Percentiles rank a stretch among this genome's conserved stretches.
Evolutionary conservation across 2,797 vertebrate genomes (phyloP).

Genomic region (Leuciscus waleckii): DNA sequence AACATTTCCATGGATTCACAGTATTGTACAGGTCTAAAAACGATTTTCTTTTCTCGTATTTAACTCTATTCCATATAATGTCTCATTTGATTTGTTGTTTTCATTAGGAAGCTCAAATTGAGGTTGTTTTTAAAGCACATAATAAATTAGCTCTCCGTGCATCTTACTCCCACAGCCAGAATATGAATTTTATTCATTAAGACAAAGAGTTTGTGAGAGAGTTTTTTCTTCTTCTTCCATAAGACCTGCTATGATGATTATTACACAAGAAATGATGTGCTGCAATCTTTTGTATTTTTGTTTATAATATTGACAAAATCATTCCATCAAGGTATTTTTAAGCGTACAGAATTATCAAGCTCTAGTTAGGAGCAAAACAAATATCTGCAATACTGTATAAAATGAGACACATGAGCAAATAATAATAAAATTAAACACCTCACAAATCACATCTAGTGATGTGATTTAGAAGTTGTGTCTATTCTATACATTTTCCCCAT

Average conservation of each 20-base stretch:
- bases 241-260: constrained; percentile 15
- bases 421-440: constrained; percentile 1
- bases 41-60: not conserved
- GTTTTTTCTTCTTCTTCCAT: not conserved
- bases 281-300: not conserved
- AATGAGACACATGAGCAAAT: not conserved
- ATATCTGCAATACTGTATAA: constrained; percentile 13
- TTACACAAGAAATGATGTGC: not conserved
- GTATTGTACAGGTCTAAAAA: not conserved
- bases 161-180: constrained; percentile 32
- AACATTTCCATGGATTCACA: not conserved
- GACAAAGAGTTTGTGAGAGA: not conserved
- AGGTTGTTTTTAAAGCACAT: constrained; percentile 38
- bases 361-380: not conserved
- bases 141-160: constrained; percentile 27
- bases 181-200: constrained; percentile 29
- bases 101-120: constrained; percentile 25
- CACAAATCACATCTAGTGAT: constrained; percentile 17
- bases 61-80: constrained; percentile 13
- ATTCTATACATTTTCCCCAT: not conserved
- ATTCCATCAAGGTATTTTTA: not conserved
- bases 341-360: not conserved
- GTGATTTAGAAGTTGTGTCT: not conserved
- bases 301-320: constrained; percentile 16
- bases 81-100: constrained; percentile 47